Evolutionary conservation across 1,140 invertebrate genomes (phyloP).

Genomic region (Mactra quadrangularis): DNA sequence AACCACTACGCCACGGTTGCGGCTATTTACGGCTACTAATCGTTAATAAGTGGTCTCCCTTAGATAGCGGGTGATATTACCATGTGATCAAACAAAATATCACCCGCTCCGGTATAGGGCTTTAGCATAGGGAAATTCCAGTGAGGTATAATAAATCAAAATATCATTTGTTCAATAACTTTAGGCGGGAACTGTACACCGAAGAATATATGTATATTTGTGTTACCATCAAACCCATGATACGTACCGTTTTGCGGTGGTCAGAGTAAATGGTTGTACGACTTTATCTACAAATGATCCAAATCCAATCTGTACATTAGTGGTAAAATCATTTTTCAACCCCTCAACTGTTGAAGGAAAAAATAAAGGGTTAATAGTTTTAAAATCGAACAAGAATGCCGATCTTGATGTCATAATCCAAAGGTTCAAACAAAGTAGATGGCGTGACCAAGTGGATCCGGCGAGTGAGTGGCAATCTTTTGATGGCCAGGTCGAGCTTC

Average conservation of each 20-base stretch:
- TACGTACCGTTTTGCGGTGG: constrained; percentile 67
- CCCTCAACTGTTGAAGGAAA: constrained; percentile 22
- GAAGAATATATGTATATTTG: no score
- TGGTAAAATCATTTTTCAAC: constrained; percentile 87
- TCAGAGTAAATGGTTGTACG: constrained; percentile 94
- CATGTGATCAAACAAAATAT: no score
- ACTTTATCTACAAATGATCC: constrained; percentile 99
- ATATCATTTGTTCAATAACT: no score
- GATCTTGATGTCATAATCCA: background rate
- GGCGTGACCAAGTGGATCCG: background rate
- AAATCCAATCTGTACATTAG: constrained; percentile 96
- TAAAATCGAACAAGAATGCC: background rate
- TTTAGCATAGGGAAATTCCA: no score
- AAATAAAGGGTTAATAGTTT: background rate
- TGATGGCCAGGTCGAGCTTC: background rate
- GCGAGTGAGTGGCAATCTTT: background rate
- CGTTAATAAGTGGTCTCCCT: no score
- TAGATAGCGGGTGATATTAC: no score
- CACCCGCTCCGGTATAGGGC: no score
- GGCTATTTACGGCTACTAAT: no score
- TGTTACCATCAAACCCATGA: no score
- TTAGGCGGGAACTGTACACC: no score
- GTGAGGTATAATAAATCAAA: no score
- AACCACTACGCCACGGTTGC: no score
- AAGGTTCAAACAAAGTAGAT: background rate